Base-by-base conservation (phyloP, 2,113 vertebrate genomes). In the Equus quagga region DNA sequence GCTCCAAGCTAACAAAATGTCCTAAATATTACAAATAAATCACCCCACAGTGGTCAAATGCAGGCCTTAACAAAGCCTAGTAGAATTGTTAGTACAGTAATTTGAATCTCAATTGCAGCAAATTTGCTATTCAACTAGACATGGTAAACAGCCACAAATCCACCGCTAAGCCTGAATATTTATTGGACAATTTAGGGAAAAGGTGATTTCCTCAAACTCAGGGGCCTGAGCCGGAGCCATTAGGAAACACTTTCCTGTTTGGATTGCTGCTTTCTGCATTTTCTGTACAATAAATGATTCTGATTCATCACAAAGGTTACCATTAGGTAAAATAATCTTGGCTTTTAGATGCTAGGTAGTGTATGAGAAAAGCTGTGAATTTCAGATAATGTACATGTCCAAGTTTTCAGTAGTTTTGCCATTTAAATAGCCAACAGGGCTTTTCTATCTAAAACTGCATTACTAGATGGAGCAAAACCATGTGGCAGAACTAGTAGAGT, bases 1-100 rank as follows among this genome's bases (percentile, higher is more conserved):
- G 51, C 56, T 95, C 26, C 79, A 84, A 82, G 31, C 94, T 97
- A 85, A 97, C 88, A 82, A 97, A 92, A 84, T 11, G 0, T 44
- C 81, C 89, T 94, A 85, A 96, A 95, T 95, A 92, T 79, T 94
- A 75, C 85, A 92, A 81, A 96, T 87, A 95, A 96, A 96, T 92
- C 58, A 86, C 28, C 54, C 87, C 69, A 31, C 75, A 15, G 44
- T 64, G 87, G 86, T 60, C 65, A 79, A 95, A 70, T 18, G n/a
- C 60, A 91, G 70, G 69, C 65, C 82, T 95, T 84, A 78, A 89
- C 86, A 82, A 95, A 92, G 12, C 70, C 89, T 89, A 46, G 19
- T 23, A 14, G 89, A 70, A 87, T 73, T 28, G 92, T 36, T 28
- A 49, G 51, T 70, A 23, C 8, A 83, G 75, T 96, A 65, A 92